phyloP scores from a whole-genome alignment of 2,113 vertebrate genomes.

The Nothobranchius furzeri region DNA sequence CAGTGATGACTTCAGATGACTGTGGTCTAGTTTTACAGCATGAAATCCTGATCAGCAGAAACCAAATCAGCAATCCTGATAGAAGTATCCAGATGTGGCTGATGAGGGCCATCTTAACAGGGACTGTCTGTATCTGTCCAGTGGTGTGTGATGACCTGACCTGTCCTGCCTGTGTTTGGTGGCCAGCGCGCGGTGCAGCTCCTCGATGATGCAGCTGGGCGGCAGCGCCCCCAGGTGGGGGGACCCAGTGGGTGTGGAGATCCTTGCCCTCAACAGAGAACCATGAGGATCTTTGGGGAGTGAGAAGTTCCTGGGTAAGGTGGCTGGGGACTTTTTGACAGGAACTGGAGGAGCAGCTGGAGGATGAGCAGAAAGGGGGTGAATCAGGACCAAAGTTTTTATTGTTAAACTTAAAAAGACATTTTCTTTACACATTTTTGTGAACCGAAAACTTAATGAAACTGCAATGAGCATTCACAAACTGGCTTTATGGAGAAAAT shows the following conservation, averaged over 20 bases:
- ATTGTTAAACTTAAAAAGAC: too few relatives aligned
- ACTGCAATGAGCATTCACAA: too few relatives aligned
- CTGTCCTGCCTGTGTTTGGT: slow-evolving; percentile 97
- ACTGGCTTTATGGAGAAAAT: too few relatives aligned
- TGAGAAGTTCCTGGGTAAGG: slow-evolving; percentile 81
- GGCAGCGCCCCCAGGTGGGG: slow-evolving; percentile 87
- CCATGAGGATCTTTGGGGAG: slow-evolving; percentile 82
- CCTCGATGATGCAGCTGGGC: slow-evolving; percentile 95
- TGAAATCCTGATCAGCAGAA: not conserved
- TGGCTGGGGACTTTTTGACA: slow-evolving; percentile 82
- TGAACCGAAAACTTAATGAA: too few relatives aligned
- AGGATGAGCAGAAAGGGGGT: not conserved
- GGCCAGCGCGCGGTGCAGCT: slow-evolving; percentile 92
- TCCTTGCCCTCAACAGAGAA: slow-evolving; percentile 81
- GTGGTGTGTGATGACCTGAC: slow-evolving; percentile 62
- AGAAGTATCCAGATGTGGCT: too few relatives aligned
- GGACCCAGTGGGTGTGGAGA: slow-evolving; percentile 88
- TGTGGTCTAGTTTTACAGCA: not conserved
- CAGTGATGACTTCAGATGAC: slow-evolving; percentile 2
- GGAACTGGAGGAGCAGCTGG: slow-evolving; percentile 72
- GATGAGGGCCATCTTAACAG: too few relatives aligned
- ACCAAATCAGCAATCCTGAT: not conserved
- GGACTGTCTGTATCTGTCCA: too few relatives aligned
- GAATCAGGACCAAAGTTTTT: too few relatives aligned
- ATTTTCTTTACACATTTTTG: too few relatives aligned